phyloP scores from a whole-genome alignment of 2,888 invertebrate species.

The Gastracanthus pulcherrimus region DNA sequence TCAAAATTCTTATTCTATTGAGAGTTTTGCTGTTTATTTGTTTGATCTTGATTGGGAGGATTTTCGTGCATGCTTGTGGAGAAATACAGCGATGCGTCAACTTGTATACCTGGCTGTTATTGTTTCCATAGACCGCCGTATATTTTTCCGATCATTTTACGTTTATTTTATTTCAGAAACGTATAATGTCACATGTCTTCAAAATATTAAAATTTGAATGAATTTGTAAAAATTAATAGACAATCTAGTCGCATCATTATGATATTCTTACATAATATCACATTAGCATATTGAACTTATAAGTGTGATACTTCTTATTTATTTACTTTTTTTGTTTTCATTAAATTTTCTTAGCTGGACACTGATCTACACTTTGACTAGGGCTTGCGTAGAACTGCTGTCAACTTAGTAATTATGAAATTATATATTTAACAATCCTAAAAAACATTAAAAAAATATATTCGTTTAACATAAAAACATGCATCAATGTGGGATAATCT shows the following conservation, averaged over 20 bases:
- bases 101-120: not conserved
- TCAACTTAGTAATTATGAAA: too few relatives aligned
- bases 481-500: too few relatives aligned
- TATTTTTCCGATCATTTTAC: not conserved
- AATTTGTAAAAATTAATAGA: not conserved
- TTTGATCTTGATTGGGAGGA: constrained; percentile 9
- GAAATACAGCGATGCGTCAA: constrained; percentile 17
- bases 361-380: too few relatives aligned
- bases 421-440: too few relatives aligned
- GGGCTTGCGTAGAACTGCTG: too few relatives aligned
- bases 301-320: too few relatives aligned
- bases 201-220: not conserved
- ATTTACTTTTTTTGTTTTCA: too few relatives aligned
- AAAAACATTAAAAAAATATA: too few relatives aligned
- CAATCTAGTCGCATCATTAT: not conserved
- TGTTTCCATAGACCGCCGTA: not conserved
- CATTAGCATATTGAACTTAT: not conserved
- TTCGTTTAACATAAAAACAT: too few relatives aligned
- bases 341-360: too few relatives aligned
- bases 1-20: not conserved
- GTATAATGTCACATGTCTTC: not conserved
- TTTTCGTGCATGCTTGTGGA: not conserved
- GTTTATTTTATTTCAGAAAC: not conserved
- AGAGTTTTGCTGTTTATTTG: constrained; percentile 13
- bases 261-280: not conserved